Evolutionary conservation across 2,888 invertebrate genomes (phyloP), one percentile per base, ranked within the genome.

Genomic region (Microplitis deprimator): DNA sequence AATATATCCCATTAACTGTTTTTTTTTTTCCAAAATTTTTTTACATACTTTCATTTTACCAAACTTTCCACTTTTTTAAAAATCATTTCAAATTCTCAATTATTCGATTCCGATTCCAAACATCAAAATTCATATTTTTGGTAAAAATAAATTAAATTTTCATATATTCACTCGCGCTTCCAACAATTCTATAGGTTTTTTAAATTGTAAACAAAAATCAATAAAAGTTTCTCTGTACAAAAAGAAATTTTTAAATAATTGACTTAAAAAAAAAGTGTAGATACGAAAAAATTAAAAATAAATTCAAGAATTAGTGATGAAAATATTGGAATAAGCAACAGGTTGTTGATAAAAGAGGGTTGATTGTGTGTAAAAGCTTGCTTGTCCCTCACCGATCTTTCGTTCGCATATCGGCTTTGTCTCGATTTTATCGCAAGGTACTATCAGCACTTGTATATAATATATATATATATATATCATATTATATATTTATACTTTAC

Each of bases 301-400:
- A 79, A 71, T 76, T 59, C 70, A 20, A 40, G 73, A 75, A 75
- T 75, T 76, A 72, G 40, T 73, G 65, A 75, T 73, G 77, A 78
- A 78, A 80, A 78, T 73, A 79, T 67, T 72, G 65, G 79, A 79
- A 50, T 50, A 50, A 81, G 80, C 81, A 81, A 81, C 81, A 81
- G 80, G 81, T 81, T 80, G 78, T 60, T 59, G 61, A 39, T 38
- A 62, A 71, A 50, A 61, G 61, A 71, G 70, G 59, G 59, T 29
- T 59, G 70, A 40, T 60, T n/a, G 20, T 59, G 70, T 29, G 70
- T 61, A 70, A 80, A 71, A 39, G 41, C 71, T 41, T 65, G 60
- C 68, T 76, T 73, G 40, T 68, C 67, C 77, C 70, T 75, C 71
- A 64, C 67, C 64, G 69, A 68, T 67, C 64, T 61, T 68, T 68